Evolutionary conservation across 1,140 invertebrate genomes (phyloP).

Genomic region (Drosophila pseudoananassae): DNA sequence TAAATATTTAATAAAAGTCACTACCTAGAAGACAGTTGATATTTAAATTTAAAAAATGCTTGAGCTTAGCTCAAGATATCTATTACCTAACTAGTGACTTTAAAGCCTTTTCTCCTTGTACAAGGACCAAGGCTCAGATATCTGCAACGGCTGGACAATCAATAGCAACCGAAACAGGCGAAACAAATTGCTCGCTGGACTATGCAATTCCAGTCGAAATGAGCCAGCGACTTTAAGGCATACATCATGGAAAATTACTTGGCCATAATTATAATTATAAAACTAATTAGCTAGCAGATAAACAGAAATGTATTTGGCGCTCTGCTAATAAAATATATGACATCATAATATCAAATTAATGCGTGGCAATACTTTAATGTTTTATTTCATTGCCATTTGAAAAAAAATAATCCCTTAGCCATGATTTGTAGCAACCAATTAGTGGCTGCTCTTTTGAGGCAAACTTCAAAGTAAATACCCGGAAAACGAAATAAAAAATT

Average conservation of each 20-base stretch:
- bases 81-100: too few relatives aligned
- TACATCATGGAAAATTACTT: slow-evolving; percentile 58
- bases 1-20: not conserved
- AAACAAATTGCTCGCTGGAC: slow-evolving; percentile 75
- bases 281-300: slow-evolving; percentile 78
- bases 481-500: slow-evolving; percentile 4
- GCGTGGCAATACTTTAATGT: not conserved
- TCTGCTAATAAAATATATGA: not conserved
- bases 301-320: slow-evolving; percentile 43
- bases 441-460: slow-evolving; percentile 18
- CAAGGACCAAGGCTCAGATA: slow-evolving; percentile 8
- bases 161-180: slow-evolving; percentile 54
- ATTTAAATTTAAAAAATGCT: too few relatives aligned
- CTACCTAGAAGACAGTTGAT: not conserved
- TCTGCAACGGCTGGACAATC: slow-evolving; percentile 67
- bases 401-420: slow-evolving; percentile 7
- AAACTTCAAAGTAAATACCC: slow-evolving; percentile 42
- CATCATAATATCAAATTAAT: not conserved
- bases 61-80: too few relatives aligned
- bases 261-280: slow-evolving; percentile 66
- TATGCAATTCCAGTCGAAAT: slow-evolving; percentile 60
- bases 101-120: not conserved
- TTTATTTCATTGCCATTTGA: not conserved
- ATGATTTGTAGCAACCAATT: slow-evolving; percentile 37
- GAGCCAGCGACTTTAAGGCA: slow-evolving; percentile 10